These are phyloP conservation scores for Vandiemenella viatica DNA, from an alignment of 2,888 invertebrate genomes.

Conservation along the genomic window DNA sequence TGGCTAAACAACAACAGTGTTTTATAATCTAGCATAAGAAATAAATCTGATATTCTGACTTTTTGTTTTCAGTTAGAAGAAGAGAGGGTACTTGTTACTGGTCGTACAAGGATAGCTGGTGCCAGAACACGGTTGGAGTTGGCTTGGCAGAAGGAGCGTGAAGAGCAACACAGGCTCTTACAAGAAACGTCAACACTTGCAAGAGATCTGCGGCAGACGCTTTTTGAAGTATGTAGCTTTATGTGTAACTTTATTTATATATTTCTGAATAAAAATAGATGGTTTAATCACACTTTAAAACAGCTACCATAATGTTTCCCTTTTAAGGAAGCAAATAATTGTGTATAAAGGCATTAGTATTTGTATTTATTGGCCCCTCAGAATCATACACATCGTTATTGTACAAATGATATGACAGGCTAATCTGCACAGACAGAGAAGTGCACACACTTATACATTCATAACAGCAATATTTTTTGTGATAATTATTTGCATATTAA, in stretches of 20 bases:
- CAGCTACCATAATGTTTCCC: not conserved
- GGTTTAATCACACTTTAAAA: not conserved
- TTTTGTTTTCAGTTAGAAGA: constrained; percentile 54
- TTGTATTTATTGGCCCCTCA: too few relatives aligned
- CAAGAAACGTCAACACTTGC: constrained; percentile 84
- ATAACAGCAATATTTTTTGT: too few relatives aligned
- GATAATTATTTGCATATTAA: too few relatives aligned
- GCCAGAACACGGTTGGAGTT: constrained; percentile 75
- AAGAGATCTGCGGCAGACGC: constrained; percentile 69
- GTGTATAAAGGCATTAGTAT: too few relatives aligned
- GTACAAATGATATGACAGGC: too few relatives aligned
- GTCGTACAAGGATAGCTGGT: constrained; percentile 72
- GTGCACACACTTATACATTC: too few relatives aligned
- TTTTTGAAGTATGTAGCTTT: constrained; percentile 50
- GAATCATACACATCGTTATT: too few relatives aligned
- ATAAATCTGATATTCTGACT: too few relatives aligned
- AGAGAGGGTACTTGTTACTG: constrained; percentile 66
- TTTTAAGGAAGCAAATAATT: too few relatives aligned
- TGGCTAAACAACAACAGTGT: too few relatives aligned
- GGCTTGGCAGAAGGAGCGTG: constrained; percentile 87
- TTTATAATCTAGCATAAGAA: too few relatives aligned
- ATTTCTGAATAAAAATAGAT: not conserved
- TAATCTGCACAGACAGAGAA: too few relatives aligned
- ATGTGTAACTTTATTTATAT: constrained; percentile 1
- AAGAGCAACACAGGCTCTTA: constrained; percentile 76